Base-by-base conservation (phyloP, 2,888 invertebrate species). In the Alviniconcha strummeri region DNA sequence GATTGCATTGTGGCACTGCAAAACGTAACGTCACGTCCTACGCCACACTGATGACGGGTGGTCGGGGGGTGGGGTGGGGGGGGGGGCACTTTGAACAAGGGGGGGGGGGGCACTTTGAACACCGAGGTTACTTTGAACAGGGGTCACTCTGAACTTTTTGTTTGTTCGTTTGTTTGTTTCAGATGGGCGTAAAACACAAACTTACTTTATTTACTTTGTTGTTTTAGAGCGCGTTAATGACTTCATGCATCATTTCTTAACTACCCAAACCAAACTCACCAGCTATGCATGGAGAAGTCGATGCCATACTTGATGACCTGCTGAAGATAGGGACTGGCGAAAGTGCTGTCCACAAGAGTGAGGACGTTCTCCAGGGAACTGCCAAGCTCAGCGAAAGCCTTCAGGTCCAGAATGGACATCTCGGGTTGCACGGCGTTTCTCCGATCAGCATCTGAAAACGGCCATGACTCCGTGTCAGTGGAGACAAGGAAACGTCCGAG, bases 341-440 rank as follows among this genome's bases (percentile, higher is more conserved):
- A 93, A 0, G 94, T 94, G n/a, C 91, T 88, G 85, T 94, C 94
- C 7, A 94, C 92, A 80, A 91, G 89, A 0, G 92, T 91, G 15
- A 91, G 82, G 5, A 92, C 85, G 17, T 86, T 82, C 36, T 84
- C 86, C 9, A 85, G 78, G 7, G 87, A 84, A 82, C 84, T 80
- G 13, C 91, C 91, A 17, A 93, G 88, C 82, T 89, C 87, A 6
- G 90, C 91, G 17, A 93, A 91, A 52, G 88, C 91, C 57, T 91
- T 89, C 8, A 94, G 84, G 86, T 94, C 93, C 55, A 93, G 87
- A 52, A 94, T 87, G 6, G 90, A 88, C 89, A 93, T 90, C 75
- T 90, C 89, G 19, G 94, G 86, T 94, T 94, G 85, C 92, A 92
- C 0, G 93, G 93, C 0, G 92, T 92, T 87, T 94, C 94, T 9